phyloP scores from a whole-genome alignment of 1,140 invertebrate genomes.

The Achroia grisella region DNA sequence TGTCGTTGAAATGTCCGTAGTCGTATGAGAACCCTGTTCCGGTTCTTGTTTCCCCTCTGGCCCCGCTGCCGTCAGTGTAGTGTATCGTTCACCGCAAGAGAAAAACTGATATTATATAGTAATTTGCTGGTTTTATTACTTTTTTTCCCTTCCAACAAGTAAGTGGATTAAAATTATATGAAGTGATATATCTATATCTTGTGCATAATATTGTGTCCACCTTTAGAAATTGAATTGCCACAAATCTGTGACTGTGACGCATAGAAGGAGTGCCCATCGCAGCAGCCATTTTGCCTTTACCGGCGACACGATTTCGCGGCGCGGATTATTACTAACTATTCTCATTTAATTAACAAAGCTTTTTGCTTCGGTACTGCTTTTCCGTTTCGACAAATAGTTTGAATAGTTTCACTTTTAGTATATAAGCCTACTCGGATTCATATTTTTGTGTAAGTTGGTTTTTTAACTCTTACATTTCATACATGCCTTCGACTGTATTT shows the following conservation, averaged over 20 bases:
- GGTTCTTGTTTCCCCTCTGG: conserved; percentile 71
- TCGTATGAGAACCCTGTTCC: conserved; percentile 68
- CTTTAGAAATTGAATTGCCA: conserved; percentile 32
- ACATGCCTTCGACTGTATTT: conserved; percentile 29
- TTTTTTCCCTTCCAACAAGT: conserved; percentile 73
- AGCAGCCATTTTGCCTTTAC: conserved; percentile 73
- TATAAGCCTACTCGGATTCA: too few species aligned
- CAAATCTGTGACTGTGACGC: conserved; percentile 69
- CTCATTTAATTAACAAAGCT: conserved; percentile 26
- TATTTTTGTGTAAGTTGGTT: conserved; percentile 13
- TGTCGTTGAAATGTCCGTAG: conserved; percentile 35
- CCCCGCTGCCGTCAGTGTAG: conserved; percentile 71
- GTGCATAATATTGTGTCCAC: conserved; percentile 33
- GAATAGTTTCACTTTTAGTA: too few species aligned
- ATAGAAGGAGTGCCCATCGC: conserved; percentile 72
- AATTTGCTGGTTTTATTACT: conserved; percentile 72
- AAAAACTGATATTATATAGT: conserved; percentile 70
- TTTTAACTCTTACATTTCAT: conserved; percentile 18
- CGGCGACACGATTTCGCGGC: conserved; percentile 70
- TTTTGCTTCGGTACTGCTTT: conserved; percentile 10
- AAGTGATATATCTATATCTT: conserved; percentile 46
- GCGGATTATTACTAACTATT: conserved; percentile 37
- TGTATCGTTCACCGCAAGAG: conserved; percentile 73
- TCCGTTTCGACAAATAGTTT: background rate
- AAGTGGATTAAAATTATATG: conserved; percentile 60